Percentiles rank a stretch among this genome's conserved stretches.
phyloP scores from a whole-genome alignment of 2,797 vertebrate species.

The Rhabdomys pumilio region DNA sequence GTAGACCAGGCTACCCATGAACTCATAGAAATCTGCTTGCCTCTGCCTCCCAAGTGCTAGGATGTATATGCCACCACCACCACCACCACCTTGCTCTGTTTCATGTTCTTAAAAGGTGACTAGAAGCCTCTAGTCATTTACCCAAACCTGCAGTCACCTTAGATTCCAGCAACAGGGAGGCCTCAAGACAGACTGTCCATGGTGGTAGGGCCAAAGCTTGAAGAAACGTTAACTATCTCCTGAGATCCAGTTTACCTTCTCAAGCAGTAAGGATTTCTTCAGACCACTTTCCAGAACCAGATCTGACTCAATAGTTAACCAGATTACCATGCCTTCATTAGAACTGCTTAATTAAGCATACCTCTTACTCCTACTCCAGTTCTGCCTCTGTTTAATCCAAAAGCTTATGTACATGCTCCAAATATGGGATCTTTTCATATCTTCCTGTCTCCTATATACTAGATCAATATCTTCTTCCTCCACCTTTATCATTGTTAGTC shows the following conservation, averaged over 20 bases:
- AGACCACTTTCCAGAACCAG: background rate
- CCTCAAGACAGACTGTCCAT: background rate
- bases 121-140: background rate
- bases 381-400: background rate
- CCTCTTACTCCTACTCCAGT: background rate
- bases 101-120: background rate
- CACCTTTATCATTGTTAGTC: background rate
- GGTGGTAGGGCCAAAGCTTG: background rate
- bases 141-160: background rate
- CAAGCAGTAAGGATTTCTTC: slow-evolving; percentile 3
- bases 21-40: background rate
- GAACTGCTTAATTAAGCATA: background rate
- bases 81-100: background rate
- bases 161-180: background rate
- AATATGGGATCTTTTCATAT: background rate
- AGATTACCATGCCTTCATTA: background rate
- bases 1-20: background rate
- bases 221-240: background rate
- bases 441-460: background rate
- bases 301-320: background rate
- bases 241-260: background rate
- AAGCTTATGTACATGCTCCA: background rate
- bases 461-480: background rate
- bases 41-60: background rate
- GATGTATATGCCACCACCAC: background rate